Evolutionary conservation across 53 echinoderm and acorn worm species (phyloP).

Genomic region (Echinometra lucunter): DNA sequence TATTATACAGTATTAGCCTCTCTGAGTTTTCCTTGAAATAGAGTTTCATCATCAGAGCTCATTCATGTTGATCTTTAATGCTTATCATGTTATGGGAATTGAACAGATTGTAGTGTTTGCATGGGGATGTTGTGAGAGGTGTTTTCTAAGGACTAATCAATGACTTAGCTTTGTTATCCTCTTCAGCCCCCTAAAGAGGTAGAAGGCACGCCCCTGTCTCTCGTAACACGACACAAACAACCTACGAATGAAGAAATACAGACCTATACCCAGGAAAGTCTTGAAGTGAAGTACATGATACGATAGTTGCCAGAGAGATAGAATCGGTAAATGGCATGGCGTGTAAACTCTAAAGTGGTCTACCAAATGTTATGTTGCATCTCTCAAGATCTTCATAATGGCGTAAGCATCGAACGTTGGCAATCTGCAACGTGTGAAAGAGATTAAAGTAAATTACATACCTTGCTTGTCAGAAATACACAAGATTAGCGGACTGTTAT

Average conservation of each 20-base stretch:
- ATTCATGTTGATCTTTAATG: not conserved
- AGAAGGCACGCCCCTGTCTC: not conserved
- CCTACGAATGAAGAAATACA: not conserved
- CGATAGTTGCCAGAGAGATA: not conserved
- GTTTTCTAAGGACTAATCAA: not conserved
- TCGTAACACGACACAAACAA: not conserved
- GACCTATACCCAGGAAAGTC: not conserved
- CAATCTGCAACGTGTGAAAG: slow-evolving; percentile 1
- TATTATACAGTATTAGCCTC: no score
- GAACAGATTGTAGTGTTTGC: not conserved
- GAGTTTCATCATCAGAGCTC: not conserved
- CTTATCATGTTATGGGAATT: not conserved
- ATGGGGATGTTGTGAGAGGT: not conserved
- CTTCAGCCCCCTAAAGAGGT: not conserved
- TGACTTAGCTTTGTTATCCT: not conserved
- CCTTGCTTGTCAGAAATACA: slow-evolving; percentile 25
- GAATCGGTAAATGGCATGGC: not conserved
- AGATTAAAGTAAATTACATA: slow-evolving; percentile 16
- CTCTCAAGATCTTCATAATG: not conserved
- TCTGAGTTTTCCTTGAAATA: no score
- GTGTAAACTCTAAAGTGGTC: not conserved
- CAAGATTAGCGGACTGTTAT: not conserved
- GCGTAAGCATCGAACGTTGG: not conserved
- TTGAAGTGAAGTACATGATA: not conserved
- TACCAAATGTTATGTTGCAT: not conserved